These are phyloP conservation scores for Rhabdomys pumilio DNA, from an alignment of 2,797 vertebrate species.

Conservation along the genomic window DNA sequence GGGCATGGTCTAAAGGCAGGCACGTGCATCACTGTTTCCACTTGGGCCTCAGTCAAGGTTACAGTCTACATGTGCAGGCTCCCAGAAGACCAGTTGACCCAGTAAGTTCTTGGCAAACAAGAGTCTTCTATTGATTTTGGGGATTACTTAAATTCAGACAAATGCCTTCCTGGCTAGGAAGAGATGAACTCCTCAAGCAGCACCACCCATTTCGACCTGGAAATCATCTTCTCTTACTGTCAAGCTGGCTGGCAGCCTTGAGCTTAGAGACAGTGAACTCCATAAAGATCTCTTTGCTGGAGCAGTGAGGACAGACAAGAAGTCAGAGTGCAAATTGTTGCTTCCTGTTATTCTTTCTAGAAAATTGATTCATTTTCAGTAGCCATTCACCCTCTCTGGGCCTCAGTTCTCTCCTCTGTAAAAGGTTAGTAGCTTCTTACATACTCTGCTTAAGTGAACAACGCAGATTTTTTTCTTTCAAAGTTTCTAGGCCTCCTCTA, in stretches of 20 bases:
- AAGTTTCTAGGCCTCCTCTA: not conserved
- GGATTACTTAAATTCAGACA: slow-evolving; percentile 52
- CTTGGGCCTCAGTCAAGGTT: slow-evolving; percentile 41
- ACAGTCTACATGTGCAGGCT: not conserved
- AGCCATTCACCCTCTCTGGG: not conserved
- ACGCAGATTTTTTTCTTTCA: not conserved
- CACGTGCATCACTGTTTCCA: not conserved
- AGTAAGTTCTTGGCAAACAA: slow-evolving; percentile 33
- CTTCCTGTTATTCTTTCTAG: not conserved
- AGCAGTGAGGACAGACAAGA: not conserved
- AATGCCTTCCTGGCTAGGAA: slow-evolving; percentile 29
- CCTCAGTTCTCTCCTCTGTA: not conserved
- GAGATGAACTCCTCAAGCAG: not conserved
- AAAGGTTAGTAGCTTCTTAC: not conserved
- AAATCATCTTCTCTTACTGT: not conserved
- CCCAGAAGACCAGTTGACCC: not conserved
- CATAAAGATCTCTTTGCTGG: too few species aligned
- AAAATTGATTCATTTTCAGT: not conserved
- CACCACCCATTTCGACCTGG: not conserved
- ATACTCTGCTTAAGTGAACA: not conserved
- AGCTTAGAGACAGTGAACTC: not conserved
- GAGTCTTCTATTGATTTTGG: slow-evolving; percentile 61
- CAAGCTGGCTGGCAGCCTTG: not conserved
- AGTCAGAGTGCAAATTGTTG: not conserved
- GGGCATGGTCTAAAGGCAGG: slow-evolving; percentile 12